These are phyloP conservation scores for Meteorus cinctellus DNA, from an alignment of 2,888 invertebrate genomes.

Conservation along the genomic window DNA sequence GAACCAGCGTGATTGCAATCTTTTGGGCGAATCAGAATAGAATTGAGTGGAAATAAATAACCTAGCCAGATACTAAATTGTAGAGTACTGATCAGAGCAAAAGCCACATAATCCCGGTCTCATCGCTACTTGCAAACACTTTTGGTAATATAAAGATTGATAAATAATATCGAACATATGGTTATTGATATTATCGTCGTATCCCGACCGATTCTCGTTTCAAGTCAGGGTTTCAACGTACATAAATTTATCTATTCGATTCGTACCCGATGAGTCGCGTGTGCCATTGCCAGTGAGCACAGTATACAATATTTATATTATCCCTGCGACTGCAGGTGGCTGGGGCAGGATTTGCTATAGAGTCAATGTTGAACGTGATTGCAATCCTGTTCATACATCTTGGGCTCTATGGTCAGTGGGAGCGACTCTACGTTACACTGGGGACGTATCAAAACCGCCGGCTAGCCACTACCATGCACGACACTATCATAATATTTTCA, in stretches of 20 bases:
- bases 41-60: too few relatives aligned
- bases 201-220: background rate
- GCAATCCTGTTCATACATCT: slow-evolving; percentile 72
- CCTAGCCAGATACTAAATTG: too few relatives aligned
- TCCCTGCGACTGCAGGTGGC: slow-evolving; percentile 69
- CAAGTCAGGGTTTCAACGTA: background rate
- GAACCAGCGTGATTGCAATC: too few relatives aligned
- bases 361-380: slow-evolving; percentile 66
- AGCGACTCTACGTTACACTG: slow-evolving; percentile 65
- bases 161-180: slow-evolving; percentile 8
- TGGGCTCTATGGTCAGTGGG: slow-evolving; percentile 62
- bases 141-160: background rate
- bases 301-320: slow-evolving; percentile 71
- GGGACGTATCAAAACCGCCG: slow-evolving; percentile 69
- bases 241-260: background rate
- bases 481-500: slow-evolving; percentile 68
- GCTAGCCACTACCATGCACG: slow-evolving; percentile 52
- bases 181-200: slow-evolving; percentile 2
- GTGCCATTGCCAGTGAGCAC: slow-evolving; percentile 40
- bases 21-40: too few relatives aligned
- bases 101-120: too few relatives aligned
- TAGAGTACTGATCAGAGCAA: too few relatives aligned
- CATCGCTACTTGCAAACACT: too few relatives aligned
- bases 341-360: slow-evolving; percentile 65
- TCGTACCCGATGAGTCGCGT: slow-evolving; percentile 16